A percentile compares a stretch with the other conserved stretches of the same genome.
These are phyloP conservation scores for Galbula dea DNA, from an alignment of 2,113 vertebrate species.

Conservation along the genomic window DNA sequence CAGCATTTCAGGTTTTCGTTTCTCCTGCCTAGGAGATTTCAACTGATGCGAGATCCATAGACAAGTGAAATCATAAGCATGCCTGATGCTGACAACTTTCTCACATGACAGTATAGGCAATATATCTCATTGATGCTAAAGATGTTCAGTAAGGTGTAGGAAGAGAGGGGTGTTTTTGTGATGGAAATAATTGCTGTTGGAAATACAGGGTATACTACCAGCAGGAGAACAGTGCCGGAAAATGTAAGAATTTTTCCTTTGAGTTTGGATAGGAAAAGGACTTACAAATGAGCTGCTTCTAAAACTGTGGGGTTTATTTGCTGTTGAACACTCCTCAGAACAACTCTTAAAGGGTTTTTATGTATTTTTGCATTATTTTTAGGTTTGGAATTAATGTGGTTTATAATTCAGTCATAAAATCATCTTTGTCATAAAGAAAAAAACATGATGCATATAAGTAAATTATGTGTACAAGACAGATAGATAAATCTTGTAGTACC, in stretches of 20 bases:
- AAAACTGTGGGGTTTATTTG: not conserved
- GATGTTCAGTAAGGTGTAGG: conserved; percentile 77
- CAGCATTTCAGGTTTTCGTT: conserved; percentile 42
- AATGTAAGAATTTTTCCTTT: conserved; percentile 56
- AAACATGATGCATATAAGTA: not conserved
- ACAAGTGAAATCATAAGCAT: conserved; percentile 75
- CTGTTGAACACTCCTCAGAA: conserved; percentile 20
- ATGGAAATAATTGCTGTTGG: conserved; percentile 66
- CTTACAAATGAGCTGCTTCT: not conserved
- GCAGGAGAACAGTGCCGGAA: conserved; percentile 69
- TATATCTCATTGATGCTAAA: conserved; percentile 77
- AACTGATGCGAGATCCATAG: conserved; percentile 80
- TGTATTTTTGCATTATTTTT: not conserved
- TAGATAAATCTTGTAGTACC: not conserved
- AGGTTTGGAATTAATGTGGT: not conserved
- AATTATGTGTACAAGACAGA: not conserved
- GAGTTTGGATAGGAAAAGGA: conserved; percentile 32
- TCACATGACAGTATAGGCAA: conserved; percentile 72
- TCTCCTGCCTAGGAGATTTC: conserved; percentile 54
- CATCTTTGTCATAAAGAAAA: not conserved
- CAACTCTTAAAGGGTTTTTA: conserved; percentile 57
- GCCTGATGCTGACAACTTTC: conserved; percentile 75
- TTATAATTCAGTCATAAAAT: not conserved
- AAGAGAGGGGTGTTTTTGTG: conserved; percentile 81
- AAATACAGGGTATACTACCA: conserved; percentile 71